phyloP scores from a whole-genome alignment of 1,140 invertebrate genomes.

The Drosophila sproati region DNA sequence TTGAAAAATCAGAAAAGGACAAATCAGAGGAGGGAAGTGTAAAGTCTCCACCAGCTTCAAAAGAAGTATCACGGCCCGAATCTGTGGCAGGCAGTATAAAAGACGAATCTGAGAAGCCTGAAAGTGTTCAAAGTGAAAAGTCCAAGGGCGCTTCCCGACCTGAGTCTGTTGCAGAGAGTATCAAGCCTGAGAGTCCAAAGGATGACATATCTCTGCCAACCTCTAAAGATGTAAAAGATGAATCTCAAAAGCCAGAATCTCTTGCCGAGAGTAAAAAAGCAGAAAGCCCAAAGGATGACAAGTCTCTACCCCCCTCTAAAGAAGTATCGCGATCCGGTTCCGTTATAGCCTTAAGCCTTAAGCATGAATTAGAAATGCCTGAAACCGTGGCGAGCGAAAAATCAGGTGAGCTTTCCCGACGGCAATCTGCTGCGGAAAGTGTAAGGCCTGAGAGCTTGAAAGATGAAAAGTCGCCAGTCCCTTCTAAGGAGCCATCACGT shows the following conservation, averaged over 20 bases:
- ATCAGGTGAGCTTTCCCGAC: slow-evolving; percentile 23
- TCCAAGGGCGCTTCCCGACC: slow-evolving; percentile 32
- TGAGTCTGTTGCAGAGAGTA: slow-evolving; percentile 21
- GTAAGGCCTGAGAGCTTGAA: slow-evolving; percentile 5
- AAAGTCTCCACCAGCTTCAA: neutral
- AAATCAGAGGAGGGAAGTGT: neutral
- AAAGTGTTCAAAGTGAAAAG: slow-evolving; percentile 7
- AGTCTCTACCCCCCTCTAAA: slow-evolving; percentile 25
- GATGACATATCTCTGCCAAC: slow-evolving; percentile 22
- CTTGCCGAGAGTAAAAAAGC: slow-evolving; percentile 1
- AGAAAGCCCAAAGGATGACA: slow-evolving; percentile 34
- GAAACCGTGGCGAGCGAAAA: slow-evolving; percentile 33
- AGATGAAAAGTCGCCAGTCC: slow-evolving; percentile 23
- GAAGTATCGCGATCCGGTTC: slow-evolving; percentile 42
- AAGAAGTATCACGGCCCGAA: slow-evolving; percentile 29
- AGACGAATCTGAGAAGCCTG: slow-evolving; percentile 16
- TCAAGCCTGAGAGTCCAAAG: slow-evolving; percentile 26
- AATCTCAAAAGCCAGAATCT: slow-evolving; percentile 15
- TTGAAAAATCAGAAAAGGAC: neutral
- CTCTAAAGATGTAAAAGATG: slow-evolving; percentile 41
- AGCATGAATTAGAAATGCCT: slow-evolving; percentile 9
- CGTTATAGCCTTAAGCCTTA: slow-evolving; percentile 28
- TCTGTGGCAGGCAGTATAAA: neutral
- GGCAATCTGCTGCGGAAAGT: slow-evolving; percentile 26
- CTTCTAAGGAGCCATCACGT: slow-evolving; percentile 54